phyloP scores from a whole-genome alignment of 2,113 vertebrate genomes.

The Falcunculus frontatus region DNA sequence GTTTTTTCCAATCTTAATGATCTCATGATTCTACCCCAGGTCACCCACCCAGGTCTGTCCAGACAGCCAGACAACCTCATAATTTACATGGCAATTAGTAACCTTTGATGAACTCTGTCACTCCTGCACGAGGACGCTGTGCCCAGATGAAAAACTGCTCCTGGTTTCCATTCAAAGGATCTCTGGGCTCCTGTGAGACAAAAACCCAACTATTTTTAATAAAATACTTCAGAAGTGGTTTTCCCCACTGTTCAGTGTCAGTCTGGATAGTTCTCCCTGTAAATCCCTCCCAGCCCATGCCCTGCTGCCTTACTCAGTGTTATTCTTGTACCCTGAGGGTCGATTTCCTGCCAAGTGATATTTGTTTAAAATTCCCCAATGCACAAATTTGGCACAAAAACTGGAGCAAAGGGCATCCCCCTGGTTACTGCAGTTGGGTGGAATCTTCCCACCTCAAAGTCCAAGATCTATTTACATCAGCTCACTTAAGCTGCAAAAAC shows the following conservation, averaged over 20 bases:
- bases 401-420: slow-evolving; percentile 47
- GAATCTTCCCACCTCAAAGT: slow-evolving; percentile 66
- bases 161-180: not conserved
- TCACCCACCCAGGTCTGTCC: not conserved
- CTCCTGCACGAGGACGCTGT: rapidly evolving
- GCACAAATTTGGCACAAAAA: slow-evolving; percentile 47
- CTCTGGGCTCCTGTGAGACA: not conserved
- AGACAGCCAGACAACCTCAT: not conserved
- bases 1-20: not conserved
- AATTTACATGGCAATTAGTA: not conserved
- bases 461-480: slow-evolving; percentile 31
- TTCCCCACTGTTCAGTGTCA: not conserved
- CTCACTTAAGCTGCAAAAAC: slow-evolving; percentile 1
- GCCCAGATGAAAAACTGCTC: not conserved
- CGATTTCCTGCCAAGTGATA: not conserved
- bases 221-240: not conserved
- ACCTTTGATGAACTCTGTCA: not conserved
- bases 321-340: slow-evolving; percentile 4
- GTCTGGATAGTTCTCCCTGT: not conserved
- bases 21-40: not conserved
- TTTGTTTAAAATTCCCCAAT: slow-evolving; percentile 44
- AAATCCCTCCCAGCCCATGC: not conserved
- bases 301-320: not conserved
- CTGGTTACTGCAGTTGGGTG: slow-evolving; percentile 40
- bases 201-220: not conserved